Evolutionary conservation across 2,888 invertebrate species (phyloP).

Genomic region (Leucania comma): DNA sequence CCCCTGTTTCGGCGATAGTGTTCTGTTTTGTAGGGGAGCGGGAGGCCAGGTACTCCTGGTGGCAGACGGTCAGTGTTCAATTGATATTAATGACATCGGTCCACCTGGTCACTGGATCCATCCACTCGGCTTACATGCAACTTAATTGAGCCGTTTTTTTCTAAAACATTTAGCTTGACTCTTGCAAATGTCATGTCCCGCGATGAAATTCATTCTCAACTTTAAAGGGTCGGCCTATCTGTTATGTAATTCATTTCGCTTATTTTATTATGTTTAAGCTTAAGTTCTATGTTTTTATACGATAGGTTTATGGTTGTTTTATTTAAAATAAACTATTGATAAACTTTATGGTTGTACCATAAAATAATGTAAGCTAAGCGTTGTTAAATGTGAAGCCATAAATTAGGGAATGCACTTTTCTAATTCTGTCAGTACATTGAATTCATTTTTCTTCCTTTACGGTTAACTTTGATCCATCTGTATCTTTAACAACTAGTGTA

Average conservation of each 20-base stretch:
- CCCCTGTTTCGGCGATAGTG: slow-evolving; percentile 46
- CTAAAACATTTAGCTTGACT: slow-evolving; percentile 46
- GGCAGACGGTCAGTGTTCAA: slow-evolving; percentile 86
- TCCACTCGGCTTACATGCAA: slow-evolving; percentile 78
- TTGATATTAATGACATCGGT: slow-evolving; percentile 88
- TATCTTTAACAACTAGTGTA: not conserved
- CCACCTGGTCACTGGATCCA: slow-evolving; percentile 84
- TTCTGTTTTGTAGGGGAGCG: slow-evolving; percentile 62
- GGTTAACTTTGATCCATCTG: not conserved
- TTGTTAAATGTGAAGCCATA: slow-evolving; percentile 9
- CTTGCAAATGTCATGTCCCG: slow-evolving; percentile 45
- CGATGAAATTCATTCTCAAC: slow-evolving; percentile 12
- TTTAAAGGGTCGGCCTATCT: slow-evolving; percentile 14
- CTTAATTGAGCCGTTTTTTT: slow-evolving; percentile 60
- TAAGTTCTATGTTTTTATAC: slow-evolving; percentile 19
- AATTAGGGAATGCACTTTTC: slow-evolving; percentile 13
- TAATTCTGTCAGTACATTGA: not conserved
- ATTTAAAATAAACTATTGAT: slow-evolving; percentile 22
- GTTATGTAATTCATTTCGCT: slow-evolving; percentile 10
- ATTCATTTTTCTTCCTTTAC: not conserved
- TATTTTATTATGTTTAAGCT: slow-evolving; percentile 26
- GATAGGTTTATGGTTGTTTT: slow-evolving; percentile 21
- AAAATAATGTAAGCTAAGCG: slow-evolving; percentile 2
- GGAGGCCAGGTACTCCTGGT: slow-evolving; percentile 73
- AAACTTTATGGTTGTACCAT: slow-evolving; percentile 6